Percentiles rank a stretch among this genome's conserved stretches.
Conservation (phyloP, 2,113 vertebrate species). For the Dicrurus megarhynchus region DNA sequence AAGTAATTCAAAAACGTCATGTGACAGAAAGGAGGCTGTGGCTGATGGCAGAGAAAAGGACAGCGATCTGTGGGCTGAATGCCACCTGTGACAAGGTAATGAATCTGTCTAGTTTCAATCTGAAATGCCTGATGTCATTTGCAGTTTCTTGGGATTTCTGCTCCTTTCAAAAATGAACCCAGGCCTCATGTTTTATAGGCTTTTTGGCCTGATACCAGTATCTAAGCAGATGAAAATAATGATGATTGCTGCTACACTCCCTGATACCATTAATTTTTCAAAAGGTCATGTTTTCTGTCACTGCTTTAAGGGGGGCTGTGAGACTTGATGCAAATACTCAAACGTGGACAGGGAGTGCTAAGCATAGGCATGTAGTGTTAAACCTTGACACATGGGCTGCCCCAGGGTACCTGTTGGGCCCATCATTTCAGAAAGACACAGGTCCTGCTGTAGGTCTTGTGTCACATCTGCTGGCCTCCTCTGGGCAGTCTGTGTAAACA, state of each 20-base stretch:
- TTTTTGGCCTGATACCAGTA: neutral
- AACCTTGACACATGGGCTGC: rapidly evolving
- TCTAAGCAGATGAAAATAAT: neutral
- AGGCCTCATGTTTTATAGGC: neutral
- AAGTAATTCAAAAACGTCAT: neutral
- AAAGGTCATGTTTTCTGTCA: neutral
- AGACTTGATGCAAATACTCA: neutral
- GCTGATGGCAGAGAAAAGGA: neutral
- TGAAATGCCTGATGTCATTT: neutral
- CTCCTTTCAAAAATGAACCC: neutral
- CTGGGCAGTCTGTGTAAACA: neutral
- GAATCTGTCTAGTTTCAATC: neutral
- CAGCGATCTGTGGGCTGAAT: neutral
- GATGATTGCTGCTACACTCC: neutral
- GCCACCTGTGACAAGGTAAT: neutral
- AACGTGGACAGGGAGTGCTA: neutral
- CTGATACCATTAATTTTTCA: neutral
- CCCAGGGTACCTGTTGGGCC: neutral
- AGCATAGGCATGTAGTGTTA: neutral
- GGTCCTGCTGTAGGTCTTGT: neutral
- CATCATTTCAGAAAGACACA: neutral
- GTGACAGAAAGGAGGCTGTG: neutral
- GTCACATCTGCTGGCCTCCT: neutral
- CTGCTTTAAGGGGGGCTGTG: neutral
- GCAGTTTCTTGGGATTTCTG: neutral